Percentiles rank a stretch among this genome's conserved stretches.
Evolutionary conservation across 2,113 vertebrate genomes (phyloP).

Genomic region (Sterna hirundo): DNA sequence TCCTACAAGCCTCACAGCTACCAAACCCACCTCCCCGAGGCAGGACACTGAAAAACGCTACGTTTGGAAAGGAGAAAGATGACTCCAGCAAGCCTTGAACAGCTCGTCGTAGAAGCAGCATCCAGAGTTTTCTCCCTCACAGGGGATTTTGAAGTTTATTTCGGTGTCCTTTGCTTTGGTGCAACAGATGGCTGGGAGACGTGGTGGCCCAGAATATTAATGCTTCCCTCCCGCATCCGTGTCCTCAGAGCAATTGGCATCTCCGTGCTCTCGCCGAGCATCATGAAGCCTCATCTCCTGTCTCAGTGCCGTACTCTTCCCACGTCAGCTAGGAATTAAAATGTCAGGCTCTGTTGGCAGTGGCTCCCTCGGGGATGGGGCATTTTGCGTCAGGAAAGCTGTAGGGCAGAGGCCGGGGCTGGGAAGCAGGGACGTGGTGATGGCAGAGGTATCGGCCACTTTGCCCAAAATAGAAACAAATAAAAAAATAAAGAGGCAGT

Average conservation of each 20-base stretch:
- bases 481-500: neutral
- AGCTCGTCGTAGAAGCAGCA: neutral
- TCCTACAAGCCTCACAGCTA: neutral
- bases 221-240: neutral
- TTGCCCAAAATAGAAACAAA: neutral
- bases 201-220: neutral
- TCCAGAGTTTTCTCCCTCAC: neutral
- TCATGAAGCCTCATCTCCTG: neutral
- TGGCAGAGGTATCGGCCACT: neutral
- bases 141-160: neutral
- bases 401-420: neutral
- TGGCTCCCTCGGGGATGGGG: neutral
- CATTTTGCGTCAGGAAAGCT: neutral
- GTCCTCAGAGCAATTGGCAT: neutral
- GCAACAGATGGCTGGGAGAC: neutral
- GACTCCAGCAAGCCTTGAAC: neutral
- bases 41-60: neutral
- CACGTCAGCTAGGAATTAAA: neutral
- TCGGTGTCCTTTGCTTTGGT: neutral
- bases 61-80: neutral
- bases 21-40: neutral
- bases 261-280: neutral
- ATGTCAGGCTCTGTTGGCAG: neutral
- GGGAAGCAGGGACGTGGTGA: neutral
- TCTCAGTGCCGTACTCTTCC: fast-evolving